phyloP scores from a whole-genome alignment of 1,140 invertebrate genomes.

The Phortica variegata region DNA sequence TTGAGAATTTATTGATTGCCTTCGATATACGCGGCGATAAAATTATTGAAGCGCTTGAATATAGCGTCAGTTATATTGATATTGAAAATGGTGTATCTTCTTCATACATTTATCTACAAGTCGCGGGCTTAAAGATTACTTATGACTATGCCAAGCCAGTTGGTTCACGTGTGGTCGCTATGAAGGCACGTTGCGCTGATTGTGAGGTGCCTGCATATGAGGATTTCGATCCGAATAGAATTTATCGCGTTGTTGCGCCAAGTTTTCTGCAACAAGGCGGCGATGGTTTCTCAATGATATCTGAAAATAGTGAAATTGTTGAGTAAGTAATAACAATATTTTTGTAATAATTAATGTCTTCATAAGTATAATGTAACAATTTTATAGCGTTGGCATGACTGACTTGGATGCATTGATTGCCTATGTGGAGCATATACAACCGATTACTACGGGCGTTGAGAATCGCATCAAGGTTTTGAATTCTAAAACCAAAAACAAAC shows the following conservation, averaged over 20 bases:
- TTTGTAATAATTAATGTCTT: neutral
- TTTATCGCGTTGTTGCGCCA: conserved; percentile 65
- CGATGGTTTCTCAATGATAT: conserved; percentile 62
- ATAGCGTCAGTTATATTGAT: conserved; percentile 57
- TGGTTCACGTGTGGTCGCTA: conserved; percentile 62
- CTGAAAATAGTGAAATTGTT: conserved; percentile 29
- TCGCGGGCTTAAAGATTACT: conserved; percentile 59
- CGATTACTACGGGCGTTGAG: conserved; percentile 14
- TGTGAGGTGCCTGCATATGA: conserved; percentile 68
- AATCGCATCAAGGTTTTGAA: too few species aligned
- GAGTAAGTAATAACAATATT: conserved; percentile 25
- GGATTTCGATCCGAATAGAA: conserved; percentile 57
- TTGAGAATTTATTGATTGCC: conserved; percentile 69
- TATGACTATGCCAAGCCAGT: conserved; percentile 60
- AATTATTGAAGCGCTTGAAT: conserved; percentile 65
- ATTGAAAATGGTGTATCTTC: conserved; percentile 49
- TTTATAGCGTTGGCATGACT: conserved; percentile 28
- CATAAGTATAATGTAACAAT: too few species aligned
- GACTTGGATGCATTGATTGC: conserved; percentile 42
- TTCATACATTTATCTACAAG: conserved; percentile 65
- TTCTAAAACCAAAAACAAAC: too few species aligned
- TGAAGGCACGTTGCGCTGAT: conserved; percentile 63
- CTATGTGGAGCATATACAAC: conserved; percentile 27
- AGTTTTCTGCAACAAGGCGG: conserved; percentile 69
- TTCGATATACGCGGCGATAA: conserved; percentile 66